A percentile compares a stretch with the other conserved stretches of the same genome.
These are phyloP conservation scores for Choristoneura rosaceana DNA, from an alignment of 2,888 invertebrate genomes.

Conservation along the genomic window DNA sequence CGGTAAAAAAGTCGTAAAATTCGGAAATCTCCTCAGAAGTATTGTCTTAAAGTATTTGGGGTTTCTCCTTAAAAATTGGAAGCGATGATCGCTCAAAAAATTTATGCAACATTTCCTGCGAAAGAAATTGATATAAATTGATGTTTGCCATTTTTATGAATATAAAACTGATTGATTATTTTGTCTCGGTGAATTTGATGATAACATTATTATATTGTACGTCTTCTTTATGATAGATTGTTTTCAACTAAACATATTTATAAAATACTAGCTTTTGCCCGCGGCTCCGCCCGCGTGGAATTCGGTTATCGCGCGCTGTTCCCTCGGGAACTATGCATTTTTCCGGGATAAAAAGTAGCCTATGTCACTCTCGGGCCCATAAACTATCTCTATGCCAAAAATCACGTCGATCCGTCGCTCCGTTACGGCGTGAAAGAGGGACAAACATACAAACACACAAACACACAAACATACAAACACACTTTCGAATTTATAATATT, in stretches of 20 bases:
- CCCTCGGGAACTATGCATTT: too few relatives aligned
- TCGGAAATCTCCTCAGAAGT: constrained; percentile 23
- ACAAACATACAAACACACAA: too few relatives aligned
- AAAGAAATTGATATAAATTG: constrained; percentile 35
- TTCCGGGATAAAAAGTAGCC: too few relatives aligned
- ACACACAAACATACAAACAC: too few relatives aligned
- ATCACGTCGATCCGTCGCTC: too few relatives aligned
- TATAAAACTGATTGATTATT: constrained; percentile 27
- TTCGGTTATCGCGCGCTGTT: too few relatives aligned
- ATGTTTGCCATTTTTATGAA: constrained; percentile 23
- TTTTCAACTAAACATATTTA: neutral
- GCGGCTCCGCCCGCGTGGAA: too few relatives aligned
- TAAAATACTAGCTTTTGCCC: too few relatives aligned
- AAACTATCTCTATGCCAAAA: too few relatives aligned
- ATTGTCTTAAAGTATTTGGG: constrained; percentile 14
- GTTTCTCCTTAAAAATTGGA: constrained; percentile 26
- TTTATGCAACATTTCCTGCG: constrained; percentile 17
- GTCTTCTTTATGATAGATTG: neutral
- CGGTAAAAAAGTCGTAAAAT: constrained; percentile 35
- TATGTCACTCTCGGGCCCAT: too few relatives aligned
- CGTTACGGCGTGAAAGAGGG: too few relatives aligned
- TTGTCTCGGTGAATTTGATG: neutral
- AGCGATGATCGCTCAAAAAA: constrained; percentile 20
- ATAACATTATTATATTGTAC: neutral
- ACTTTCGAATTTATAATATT: too few relatives aligned